A percentile compares a stretch with the other conserved stretches of the same genome.
phyloP scores from a whole-genome alignment of 2,888 invertebrate genomes.

The Xestia xanthographa region DNA sequence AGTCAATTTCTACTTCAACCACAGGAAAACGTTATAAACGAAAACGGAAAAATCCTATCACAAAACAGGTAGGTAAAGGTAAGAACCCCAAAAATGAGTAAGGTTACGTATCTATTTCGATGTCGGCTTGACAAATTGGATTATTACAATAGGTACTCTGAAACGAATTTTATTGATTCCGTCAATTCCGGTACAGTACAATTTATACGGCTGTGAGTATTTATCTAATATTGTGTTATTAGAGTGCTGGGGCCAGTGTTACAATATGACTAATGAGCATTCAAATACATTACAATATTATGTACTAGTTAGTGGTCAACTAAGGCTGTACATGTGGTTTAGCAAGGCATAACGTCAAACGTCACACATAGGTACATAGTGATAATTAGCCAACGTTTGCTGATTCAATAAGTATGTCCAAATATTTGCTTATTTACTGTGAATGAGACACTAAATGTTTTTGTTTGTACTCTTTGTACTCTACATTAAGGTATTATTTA shows the following conservation, averaged over 20 bases:
- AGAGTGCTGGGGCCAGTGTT: neutral
- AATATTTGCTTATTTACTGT: constrained; percentile 22
- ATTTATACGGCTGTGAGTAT: neutral
- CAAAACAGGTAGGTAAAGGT: constrained; percentile 12
- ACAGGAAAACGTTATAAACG: constrained; percentile 34
- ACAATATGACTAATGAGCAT: constrained; percentile 19
- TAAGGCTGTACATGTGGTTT: constrained; percentile 4
- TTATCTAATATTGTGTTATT: neutral
- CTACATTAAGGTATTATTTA: neutral
- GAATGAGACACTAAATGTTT: neutral
- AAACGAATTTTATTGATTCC: constrained; percentile 29
- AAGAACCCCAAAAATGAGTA: constrained; percentile 37
- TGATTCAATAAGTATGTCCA: constrained; percentile 1
- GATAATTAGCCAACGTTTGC: constrained; percentile 37
- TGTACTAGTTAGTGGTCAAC: constrained; percentile 19
- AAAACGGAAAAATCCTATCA: constrained; percentile 35
- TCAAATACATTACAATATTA: constrained; percentile 28
- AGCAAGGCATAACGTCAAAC: too few relatives aligned
- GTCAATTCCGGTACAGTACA: neutral
- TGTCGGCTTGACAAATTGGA: constrained; percentile 40
- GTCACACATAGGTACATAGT: too few relatives aligned
- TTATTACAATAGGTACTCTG: constrained; percentile 34
- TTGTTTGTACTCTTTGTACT: neutral
- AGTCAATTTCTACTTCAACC: neutral
- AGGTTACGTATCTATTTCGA: constrained; percentile 41